Evolutionary conservation across 2,113 vertebrate species (phyloP), one percentile per base, ranked within the genome.

Genomic region (Lasiurus borealis): DNA sequence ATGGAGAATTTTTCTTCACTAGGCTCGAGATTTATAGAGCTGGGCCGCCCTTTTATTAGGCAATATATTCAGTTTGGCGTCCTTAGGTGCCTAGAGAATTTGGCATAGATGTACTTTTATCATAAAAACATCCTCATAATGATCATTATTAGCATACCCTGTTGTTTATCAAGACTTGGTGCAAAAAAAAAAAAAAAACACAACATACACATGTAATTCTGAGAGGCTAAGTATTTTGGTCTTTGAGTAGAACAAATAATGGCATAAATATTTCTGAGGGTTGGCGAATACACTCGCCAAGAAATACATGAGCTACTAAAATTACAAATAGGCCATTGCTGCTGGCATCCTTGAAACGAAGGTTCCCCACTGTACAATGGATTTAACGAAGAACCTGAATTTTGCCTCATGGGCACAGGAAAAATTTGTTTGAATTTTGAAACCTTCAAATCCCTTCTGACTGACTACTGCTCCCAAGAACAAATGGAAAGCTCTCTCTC

Each of bases 101-200:
- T 96, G 88, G 96, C 93, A 92, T 88, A 94, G 96, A 96, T 89
- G 93, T 95, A 96, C 90, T 96, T 97, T 96, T 96, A 96, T 96
- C 96, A 96, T 96, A 97, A 97, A 97, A 94, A 97, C 94, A 81
- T 91, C 48, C 88, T 96, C 85, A 94, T 96, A 96, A 96, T 97
- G 90, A 96, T 97, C 95, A 97, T 97, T 97, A 97, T 97, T 97
- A 97, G 80, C 88, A 95, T 89, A 92, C 76, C 19, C 52, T 95
- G 90, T 95, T 97, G 96, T 97, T 97, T 97, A 95, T 97, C 92
- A 96, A 93, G 46, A 4, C 27, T 78, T 2, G 6, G 69, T 86
- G 52, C 36, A 66, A 90, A 86, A 87, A 57, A 72, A 86, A 87
- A 57, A 72, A 27, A 68, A 59, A 10, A 48, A 48, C 8, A 48